Evolutionary conservation across 2,113 vertebrate genomes (phyloP), one percentile per base, ranked within the genome.

Genomic region (Syrrhaptes paradoxus): DNA sequence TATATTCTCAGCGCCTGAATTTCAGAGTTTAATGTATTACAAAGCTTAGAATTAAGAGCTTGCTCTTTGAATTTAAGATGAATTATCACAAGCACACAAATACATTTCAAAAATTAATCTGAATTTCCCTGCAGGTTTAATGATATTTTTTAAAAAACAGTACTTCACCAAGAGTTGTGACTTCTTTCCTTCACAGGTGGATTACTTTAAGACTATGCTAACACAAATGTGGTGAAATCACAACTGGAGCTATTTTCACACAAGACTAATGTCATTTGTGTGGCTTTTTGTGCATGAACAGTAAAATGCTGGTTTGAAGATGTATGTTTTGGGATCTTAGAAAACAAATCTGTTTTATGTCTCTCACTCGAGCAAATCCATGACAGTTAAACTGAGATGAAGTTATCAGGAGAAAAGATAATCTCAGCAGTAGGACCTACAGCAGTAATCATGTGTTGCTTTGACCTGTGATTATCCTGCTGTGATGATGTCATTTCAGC

Each of bases 1-100:
- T 94, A 88, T 52, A 76, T 87, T 89, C 90, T 93, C 91, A 80
- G 70, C 48, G 80, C 58, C 72, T 70, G 68, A 85, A 81, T 91
- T 95, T 85, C 74, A 86, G 74, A 91, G 48, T 91, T 88, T 85
- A 95, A 96, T 95, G 52, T 70, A 90, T 84, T 76, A 90, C 76
- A 80, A 91, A 90, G 43, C 46, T 95, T 77, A 95, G 89, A 96
- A 95, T 96, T 90, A 95, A 95, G 89, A 95, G 71, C 57, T 86
- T 81, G 48, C 36, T 89, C 73, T 86, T 93, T 77, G 67, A 96
- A 95, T 92, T 87, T 83, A 83, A 94, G 51, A 95, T 48, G 51
- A 70, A 97, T 92, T 92, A 87, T 58, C 84, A 89, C 58, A 92
- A 86, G 76, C 51, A 65, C 57, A 82, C 46, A 95, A 90, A 96